Evolutionary conservation across 1,140 invertebrate species (phyloP), one percentile per base, ranked within the genome.

Genomic region (Lepidotrigona ventralis): DNA sequence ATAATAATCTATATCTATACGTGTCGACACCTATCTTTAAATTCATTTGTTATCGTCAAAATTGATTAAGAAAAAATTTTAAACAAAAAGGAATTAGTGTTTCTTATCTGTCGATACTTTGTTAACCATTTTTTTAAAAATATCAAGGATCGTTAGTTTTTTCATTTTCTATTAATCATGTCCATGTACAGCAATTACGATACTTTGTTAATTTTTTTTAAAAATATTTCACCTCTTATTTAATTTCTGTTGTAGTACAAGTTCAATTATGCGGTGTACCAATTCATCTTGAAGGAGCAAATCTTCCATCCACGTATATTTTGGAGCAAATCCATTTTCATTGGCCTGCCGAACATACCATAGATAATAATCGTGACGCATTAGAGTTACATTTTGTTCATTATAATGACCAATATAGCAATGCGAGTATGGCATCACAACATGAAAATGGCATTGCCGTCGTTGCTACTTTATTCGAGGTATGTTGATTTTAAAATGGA

Each of bases 311-410:
- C 6, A 93, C 94, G 4, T 97, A 96, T 89, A 89, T 94, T 17
- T 93, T 97, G 68, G 94, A 96, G 56, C 96, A 97, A 89, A 94
- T 97, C 46, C 97, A 98, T 89, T 96, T 98, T 87, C 97, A 98
- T 89, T 97, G 97, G 96, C 95, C 95, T 74, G 96, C 96, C 0
- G 97, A 98, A 90, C 97, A 98, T 90, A 96, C 95, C 0, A 94
- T 98, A 60, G 95, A 96, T 77, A 93, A 93, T 33, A 91, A 93
- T 58, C 94, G 95, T 72, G 95, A 94, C 85, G 94, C 95, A 0
- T 86, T 96, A 70, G 96, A 97, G 91, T 87, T 96, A 83, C 97
- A 97, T 91, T 93, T 97, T 11, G 97, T 97, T 2, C 96, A 97
- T 91, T 96, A 95, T 84, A 95, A 96, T 9, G 94, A 91, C 54